Base-by-base conservation (phyloP, 2,797 vertebrate species). In the Scyliorhinus canicula region DNA sequence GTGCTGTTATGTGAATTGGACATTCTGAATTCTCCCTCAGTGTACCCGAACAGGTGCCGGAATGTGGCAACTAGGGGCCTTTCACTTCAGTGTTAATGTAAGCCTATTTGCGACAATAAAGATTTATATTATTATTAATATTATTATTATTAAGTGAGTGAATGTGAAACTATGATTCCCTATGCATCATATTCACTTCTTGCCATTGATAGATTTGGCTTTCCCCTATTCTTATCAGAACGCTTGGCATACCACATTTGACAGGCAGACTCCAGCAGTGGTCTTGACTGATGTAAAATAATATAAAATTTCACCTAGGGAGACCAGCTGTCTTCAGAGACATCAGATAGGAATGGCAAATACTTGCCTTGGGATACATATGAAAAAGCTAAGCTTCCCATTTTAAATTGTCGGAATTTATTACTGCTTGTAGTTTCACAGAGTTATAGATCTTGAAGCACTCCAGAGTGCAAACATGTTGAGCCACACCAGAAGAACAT, bases 381-480 rank as follows among this genome's bases (percentile, higher is more conserved):
- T 28, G n/a, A 24, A 35, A 91, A 91, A 63, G 6, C 57, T 26
- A 63, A 31, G 90, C 63, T 65, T 67, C 40, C 40, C 63, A 93
- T 28, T 93, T 93, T 93, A 67, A 67, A 93, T 44, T 47, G 55
- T 91, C 88, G 60, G 57, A 65, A 65, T 26, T 91, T 91, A n/a
- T 65, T 91, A 65, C n/a, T 9, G 60, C 24, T 40, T 14, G 52
- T 63, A 91, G 14, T n/a, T 91, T 91, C 35, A 40, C 55, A 63
- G 40, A 24, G 31, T 93, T 60, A 67, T 65, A n/a, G 40, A 44
- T 24, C 44, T 93, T 93, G 90, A 93, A 67, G 65, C n/a, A 44
- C 90, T 67, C n/a, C 67, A 65, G 57, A 93, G 24, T 67, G 4
- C 35, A 63, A 28, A 28, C 21, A 40, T 93, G 24, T 65, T 67